A percentile compares a stretch with the other conserved stretches of the same genome.
Evolutionary conservation across 2,888 invertebrate species (phyloP).

Genomic region (Cylloceria caligata): DNA sequence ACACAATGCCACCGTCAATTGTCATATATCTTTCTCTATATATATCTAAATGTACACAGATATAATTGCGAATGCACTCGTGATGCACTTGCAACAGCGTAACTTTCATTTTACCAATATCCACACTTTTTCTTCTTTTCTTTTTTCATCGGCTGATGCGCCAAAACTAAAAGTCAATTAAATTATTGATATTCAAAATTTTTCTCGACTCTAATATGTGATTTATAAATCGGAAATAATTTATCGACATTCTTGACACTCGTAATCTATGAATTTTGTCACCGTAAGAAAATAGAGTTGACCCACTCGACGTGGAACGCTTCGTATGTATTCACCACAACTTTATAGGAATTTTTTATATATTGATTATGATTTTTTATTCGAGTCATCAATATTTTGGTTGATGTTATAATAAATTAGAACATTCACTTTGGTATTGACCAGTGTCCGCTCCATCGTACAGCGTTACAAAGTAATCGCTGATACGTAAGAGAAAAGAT

Average conservation of each 20-base stretch:
- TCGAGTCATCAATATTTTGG: not conserved
- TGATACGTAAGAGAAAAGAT: conserved; percentile 39
- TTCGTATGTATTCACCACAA: no score
- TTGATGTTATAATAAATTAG: not conserved
- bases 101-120: conserved; percentile 26
- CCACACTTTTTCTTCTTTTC: conserved; percentile 1
- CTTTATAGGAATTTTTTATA: no score
- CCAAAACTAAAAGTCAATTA: no score
- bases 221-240: no score
- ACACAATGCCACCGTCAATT: conserved; percentile 36
- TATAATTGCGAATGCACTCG: not conserved
- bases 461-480: not conserved
- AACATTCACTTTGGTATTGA: not conserved
- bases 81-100: conserved; percentile 24
- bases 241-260: no score
- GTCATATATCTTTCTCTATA: conserved; percentile 11
- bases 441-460: not conserved
- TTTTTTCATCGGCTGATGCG: not conserved
- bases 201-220: no score
- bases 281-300: no score
- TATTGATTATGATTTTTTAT: not conserved
- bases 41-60: not conserved
- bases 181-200: no score
- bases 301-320: no score
- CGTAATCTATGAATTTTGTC: no score